A percentile compares a stretch with the other conserved stretches of the same genome.
These are phyloP conservation scores for Bungarus multicinctus DNA, from an alignment of 2,113 vertebrate genomes.

Conservation along the genomic window DNA sequence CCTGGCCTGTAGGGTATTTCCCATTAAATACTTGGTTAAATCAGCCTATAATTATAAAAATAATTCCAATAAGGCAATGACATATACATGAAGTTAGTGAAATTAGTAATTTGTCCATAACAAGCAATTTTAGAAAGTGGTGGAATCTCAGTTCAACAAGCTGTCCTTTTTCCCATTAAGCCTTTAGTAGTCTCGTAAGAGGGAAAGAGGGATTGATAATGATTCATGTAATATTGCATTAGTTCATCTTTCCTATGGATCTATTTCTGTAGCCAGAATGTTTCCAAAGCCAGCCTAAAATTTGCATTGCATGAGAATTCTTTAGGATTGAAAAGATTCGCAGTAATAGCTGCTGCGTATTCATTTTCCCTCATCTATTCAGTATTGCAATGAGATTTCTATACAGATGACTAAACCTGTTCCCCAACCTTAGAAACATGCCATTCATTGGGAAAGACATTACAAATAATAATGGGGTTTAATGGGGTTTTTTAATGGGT, in stretches of 20 bases:
- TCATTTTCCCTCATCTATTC: not conserved
- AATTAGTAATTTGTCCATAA: not conserved
- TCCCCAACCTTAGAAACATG: not conserved
- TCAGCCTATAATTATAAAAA: not conserved
- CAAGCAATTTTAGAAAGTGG: not conserved
- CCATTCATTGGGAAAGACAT: not conserved
- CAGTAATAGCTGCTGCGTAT: not conserved
- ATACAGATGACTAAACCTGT: not conserved
- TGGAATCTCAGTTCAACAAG: not conserved
- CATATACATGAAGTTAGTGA: not conserved
- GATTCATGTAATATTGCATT: not conserved
- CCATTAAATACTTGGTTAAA: not conserved
- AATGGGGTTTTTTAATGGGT: no score
- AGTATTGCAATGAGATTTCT: not conserved
- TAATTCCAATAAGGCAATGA: not conserved
- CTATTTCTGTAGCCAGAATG: not conserved
- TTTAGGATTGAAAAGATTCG: not conserved
- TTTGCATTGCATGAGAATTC: not conserved
- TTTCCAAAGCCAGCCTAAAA: not conserved
- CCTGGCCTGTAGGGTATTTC: not conserved
- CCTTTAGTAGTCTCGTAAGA: not conserved
- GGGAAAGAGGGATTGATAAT: not conserved
- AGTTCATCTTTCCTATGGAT: not conserved
- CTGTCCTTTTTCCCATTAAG: not conserved
- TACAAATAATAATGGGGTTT: no score